Evolutionary conservation across 2,113 vertebrate species (phyloP).

Genomic region (Notarius quadriscutis): DNA sequence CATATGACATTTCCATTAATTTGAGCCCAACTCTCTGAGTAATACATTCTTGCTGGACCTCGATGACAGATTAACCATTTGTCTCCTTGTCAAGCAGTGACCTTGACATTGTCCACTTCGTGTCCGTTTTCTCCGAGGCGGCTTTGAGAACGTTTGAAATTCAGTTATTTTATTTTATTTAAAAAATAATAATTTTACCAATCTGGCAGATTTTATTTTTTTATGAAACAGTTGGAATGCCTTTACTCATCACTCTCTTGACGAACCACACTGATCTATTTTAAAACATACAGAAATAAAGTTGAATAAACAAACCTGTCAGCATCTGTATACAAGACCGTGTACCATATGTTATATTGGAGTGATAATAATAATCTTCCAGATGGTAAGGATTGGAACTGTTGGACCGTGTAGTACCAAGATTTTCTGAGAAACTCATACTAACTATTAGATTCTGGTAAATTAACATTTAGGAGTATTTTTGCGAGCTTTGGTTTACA

Average conservation of each 20-base stretch:
- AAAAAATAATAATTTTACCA: no score
- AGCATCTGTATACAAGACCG: not conserved
- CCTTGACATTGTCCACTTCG: conserved; percentile 67
- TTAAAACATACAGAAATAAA: conserved; percentile 2
- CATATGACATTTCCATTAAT: conserved; percentile 69
- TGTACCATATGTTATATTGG: conserved; percentile 4
- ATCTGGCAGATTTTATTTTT: not conserved
- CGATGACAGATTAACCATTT: conserved; percentile 69
- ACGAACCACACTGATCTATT: not conserved
- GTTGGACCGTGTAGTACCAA: not conserved
- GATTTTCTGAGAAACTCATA: not conserved
- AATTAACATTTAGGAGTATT: not conserved
- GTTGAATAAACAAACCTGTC: conserved; percentile 5
- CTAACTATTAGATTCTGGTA: not conserved
- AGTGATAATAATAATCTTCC: conserved; percentile 19
- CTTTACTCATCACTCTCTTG: not conserved
- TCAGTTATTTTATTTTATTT: no score
- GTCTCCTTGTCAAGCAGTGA: conserved; percentile 64
- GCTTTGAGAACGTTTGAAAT: not conserved
- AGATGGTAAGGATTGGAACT: not conserved
- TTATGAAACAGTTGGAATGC: not conserved
- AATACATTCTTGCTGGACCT: conserved; percentile 60
- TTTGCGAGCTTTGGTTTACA: not conserved
- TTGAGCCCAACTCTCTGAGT: conserved; percentile 63
- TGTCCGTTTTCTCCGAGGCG: not conserved